Evolutionary conservation across 2,113 vertebrate genomes (phyloP).

Genomic region (Guaruba guarouba): DNA sequence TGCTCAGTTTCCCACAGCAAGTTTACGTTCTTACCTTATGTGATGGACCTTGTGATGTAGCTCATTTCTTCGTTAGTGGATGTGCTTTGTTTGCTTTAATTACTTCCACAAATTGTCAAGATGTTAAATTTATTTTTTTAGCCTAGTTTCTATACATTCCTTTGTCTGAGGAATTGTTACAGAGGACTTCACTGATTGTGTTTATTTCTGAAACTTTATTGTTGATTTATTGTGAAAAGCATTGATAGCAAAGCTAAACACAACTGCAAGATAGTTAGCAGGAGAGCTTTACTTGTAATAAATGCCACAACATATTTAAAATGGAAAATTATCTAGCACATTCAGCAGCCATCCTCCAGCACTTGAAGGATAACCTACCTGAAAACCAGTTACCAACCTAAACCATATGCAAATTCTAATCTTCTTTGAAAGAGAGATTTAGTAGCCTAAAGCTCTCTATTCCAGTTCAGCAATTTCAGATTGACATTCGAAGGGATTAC

Average conservation of each 20-base stretch:
- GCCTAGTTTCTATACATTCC: not conserved
- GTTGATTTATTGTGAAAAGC: not conserved
- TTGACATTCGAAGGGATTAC: not conserved
- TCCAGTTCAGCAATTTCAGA: not conserved
- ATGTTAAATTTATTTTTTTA: not conserved
- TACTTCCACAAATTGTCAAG: not conserved
- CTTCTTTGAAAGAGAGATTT: not conserved
- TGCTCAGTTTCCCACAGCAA: not conserved
- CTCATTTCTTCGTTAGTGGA: not conserved
- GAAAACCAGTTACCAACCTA: not conserved
- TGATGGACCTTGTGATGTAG: not conserved
- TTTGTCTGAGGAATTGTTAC: not conserved
- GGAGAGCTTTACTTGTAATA: not conserved
- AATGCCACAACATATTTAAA: not conserved
- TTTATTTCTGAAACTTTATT: not conserved
- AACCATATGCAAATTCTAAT: not conserved
- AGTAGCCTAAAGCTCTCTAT: not conserved
- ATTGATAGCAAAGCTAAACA: not conserved
- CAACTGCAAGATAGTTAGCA: not conserved
- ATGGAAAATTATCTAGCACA: not conserved
- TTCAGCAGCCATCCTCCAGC: not conserved
- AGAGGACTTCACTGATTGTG: not conserved
- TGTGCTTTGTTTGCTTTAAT: not conserved
- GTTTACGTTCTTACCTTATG: not conserved
- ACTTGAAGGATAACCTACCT: not conserved